These are phyloP conservation scores for Rhinogobius similis DNA, from an alignment of 2,113 vertebrate genomes.

Conservation along the genomic window DNA sequence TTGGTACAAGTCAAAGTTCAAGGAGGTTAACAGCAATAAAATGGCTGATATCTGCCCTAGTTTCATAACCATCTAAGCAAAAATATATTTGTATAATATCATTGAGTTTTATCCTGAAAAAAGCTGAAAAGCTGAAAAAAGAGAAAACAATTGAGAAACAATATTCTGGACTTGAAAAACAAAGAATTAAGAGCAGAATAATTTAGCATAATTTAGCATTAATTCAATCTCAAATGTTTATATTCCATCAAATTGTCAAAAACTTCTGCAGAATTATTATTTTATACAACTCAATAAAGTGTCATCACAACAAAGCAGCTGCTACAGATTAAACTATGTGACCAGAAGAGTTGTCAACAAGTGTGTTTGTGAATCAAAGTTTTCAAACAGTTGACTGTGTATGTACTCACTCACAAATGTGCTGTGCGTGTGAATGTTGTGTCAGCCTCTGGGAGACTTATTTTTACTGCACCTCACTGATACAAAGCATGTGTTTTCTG, in stretches of 20 bases:
- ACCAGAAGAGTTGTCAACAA: slow-evolving; percentile 18
- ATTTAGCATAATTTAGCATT: background rate
- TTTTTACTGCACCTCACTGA: slow-evolving; percentile 40
- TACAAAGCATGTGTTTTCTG: slow-evolving; percentile 56
- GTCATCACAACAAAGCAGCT: slow-evolving; percentile 34
- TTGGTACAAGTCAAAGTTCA: slow-evolving; percentile 8
- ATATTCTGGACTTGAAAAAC: too few relatives aligned
- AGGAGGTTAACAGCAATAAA: slow-evolving; percentile 5
- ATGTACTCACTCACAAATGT: background rate
- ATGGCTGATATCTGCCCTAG: background rate
- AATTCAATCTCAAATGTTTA: background rate
- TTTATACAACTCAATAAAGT: background rate
- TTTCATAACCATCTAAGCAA: background rate
- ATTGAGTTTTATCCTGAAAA: too few relatives aligned
- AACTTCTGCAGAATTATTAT: background rate
- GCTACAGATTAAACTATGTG: slow-evolving; percentile 36
- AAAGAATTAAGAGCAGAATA: too few relatives aligned
- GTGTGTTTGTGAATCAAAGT: slow-evolving; percentile 15
- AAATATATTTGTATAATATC: too few relatives aligned
- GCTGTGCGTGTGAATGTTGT: slow-evolving; percentile 5
- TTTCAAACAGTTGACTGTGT: slow-evolving; percentile 16
- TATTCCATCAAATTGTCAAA: background rate
- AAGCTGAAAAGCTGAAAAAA: too few relatives aligned
- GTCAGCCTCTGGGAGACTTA: slow-evolving; percentile 36
- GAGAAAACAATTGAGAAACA: too few relatives aligned